Evolutionary conservation across 2,888 invertebrate species (phyloP).

Genomic region (Trichacis sp.): DNA sequence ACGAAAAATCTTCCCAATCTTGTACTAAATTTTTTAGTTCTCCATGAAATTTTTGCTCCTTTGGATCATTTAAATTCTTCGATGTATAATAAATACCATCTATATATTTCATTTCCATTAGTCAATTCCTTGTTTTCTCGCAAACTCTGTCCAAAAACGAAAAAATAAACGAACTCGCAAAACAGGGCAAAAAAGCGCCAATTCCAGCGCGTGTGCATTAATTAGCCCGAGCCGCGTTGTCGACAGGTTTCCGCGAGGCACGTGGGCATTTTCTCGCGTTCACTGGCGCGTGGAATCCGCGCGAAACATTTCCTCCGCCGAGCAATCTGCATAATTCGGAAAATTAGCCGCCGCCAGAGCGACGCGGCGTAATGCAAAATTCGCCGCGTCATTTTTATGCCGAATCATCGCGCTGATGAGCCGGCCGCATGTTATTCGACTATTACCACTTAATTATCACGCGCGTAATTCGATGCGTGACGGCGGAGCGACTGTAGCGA

Average conservation of each 20-base stretch:
- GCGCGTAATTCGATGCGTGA: constrained; percentile 56
- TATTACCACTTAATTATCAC: constrained; percentile 65
- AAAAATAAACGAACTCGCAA: no score
- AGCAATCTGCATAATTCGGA: neutral
- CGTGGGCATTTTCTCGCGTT: constrained; percentile 28
- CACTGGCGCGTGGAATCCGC: constrained; percentile 5
- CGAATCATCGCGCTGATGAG: constrained; percentile 37
- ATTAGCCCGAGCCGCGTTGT: constrained; percentile 30
- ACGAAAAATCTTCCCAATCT: no score
- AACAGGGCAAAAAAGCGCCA: no score
- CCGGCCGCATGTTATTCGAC: constrained; percentile 38
- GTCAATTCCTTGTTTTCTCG: no score
- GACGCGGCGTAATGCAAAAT: neutral
- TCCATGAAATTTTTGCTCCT: no score
- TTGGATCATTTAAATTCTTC: no score
- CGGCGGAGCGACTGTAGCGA: constrained; percentile 36
- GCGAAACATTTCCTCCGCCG: neutral
- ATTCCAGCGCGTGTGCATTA: no score
- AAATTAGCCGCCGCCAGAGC: neutral
- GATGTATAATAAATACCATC: no score
- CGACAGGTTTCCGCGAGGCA: constrained; percentile 32
- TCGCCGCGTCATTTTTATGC: neutral
- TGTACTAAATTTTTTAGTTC: no score
- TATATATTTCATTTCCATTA: no score
- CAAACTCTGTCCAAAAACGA: no score